Base-by-base conservation (phyloP, 1,140 invertebrate species). In the Drosophila ironensis region DNA sequence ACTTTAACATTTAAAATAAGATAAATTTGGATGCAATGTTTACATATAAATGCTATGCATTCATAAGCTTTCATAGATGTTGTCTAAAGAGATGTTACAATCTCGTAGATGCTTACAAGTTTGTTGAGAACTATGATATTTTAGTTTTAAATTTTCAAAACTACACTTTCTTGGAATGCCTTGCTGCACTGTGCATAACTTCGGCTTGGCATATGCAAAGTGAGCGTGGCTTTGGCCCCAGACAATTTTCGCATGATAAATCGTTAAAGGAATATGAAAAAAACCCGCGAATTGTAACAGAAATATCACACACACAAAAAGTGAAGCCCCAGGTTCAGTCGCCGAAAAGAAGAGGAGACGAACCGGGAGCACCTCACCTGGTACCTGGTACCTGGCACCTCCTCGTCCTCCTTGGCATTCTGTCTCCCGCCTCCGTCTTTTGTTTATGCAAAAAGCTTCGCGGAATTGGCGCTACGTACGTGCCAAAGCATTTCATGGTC, bases 181-280 rank as follows among this genome's bases (percentile, higher is more conserved):
- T 54, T 1, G 12, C 1, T 7, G 0, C 51, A 60, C 24, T 60
- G 56, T 60, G 37, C 59, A 46, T 61, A 45, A 9, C 38, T 27
- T 35, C 27, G 25, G 56, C 44, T 53, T 70, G 68, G 51, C 61
- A 72, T 71, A 78, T 84, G 80, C 73, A 84, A 84, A 84, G 78
- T 70, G 53, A 84, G 64, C 51, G 38, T 46, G 44, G 57, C 69
- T 63, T 61, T 74, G 56, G 52, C 60, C 57, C 53, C 74, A 77
- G 70, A 84, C 80, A 86, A 84, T 86, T 86, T 78, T 86, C 80
- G 74, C 80, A 84, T 84, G 74, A 84, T 86, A 84, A 84, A 84
- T 84, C 74, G 80, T 84, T 86, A 80, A 84, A 84, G 68, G 70
- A 78, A 72, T 84, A 86, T 86, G 78, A 77, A 77, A 78, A 82